Percentiles rank a stretch among this genome's conserved stretches.
phyloP scores from a whole-genome alignment of 2,113 vertebrate genomes.

The Elanus axillaris region DNA sequence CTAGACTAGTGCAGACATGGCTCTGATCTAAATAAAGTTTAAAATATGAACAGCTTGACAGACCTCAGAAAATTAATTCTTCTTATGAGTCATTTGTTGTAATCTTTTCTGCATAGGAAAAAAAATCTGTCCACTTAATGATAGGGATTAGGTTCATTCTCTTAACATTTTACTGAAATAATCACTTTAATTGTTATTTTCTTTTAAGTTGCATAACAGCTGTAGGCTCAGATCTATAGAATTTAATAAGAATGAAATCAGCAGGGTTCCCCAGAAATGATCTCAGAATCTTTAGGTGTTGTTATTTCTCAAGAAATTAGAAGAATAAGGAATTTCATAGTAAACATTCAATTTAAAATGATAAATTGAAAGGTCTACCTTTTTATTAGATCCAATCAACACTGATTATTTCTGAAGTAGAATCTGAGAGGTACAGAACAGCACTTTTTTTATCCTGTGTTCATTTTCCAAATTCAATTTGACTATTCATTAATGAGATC shows the following conservation, averaged over 20 bases:
- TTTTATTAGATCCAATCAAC: not conserved
- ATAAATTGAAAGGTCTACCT: not conserved
- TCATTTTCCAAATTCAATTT: not conserved
- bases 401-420: not conserved
- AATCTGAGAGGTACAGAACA: not conserved
- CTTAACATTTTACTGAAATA: slow-evolving; percentile 2
- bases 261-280: not conserved
- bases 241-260: not conserved
- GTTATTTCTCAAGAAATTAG: not conserved
- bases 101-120: not conserved
- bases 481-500: slow-evolving; percentile 27
- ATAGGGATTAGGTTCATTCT: slow-evolving; percentile 14
- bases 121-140: not conserved
- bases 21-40: not conserved
- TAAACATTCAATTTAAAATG: not conserved
- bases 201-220: not conserved
- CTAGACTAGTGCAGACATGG: not conserved
- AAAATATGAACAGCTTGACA: not conserved
- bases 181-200: slow-evolving; percentile 17
- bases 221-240: slow-evolving; percentile 4
- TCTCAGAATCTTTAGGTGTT: not conserved
- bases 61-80: not conserved
- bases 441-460: not conserved
- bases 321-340: not conserved
- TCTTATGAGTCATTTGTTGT: not conserved